A percentile compares a stretch with the other conserved stretches of the same genome.
Conservation (phyloP, 2,888 invertebrate genomes). For the Ophioninae sp. region DNA sequence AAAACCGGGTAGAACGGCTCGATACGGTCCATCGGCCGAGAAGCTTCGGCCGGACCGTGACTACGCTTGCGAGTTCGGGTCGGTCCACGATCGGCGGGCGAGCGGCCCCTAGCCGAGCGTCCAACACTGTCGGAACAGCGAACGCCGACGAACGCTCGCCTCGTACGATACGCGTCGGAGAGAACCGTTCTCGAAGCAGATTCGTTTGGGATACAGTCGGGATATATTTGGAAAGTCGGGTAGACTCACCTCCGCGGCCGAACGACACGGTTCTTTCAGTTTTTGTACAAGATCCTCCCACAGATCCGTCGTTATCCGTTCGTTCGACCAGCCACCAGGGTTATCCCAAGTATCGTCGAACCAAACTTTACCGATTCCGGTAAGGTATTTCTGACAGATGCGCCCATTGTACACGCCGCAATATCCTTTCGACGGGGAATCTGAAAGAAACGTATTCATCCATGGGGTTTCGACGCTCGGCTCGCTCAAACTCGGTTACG, state of each 20-base stretch:
- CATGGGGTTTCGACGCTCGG: background rate
- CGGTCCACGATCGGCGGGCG: too few species aligned
- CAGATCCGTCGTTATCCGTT: slow-evolving; percentile 90
- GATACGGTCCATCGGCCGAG: too few species aligned
- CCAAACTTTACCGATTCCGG: slow-evolving; percentile 87
- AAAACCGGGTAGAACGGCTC: too few species aligned
- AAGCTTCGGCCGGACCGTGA: too few species aligned
- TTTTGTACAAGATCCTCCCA: slow-evolving; percentile 93
- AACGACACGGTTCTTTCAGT: slow-evolving; percentile 91
- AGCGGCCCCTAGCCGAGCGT: too few species aligned
- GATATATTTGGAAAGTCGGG: slow-evolving; percentile 15
- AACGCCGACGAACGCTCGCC: too few species aligned
- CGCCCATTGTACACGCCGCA: slow-evolving; percentile 94
- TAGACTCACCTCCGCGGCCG: slow-evolving; percentile 88
- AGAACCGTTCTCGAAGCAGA: too few species aligned
- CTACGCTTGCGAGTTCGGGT: too few species aligned
- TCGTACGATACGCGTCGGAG: too few species aligned
- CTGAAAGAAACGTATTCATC: slow-evolving; percentile 13
- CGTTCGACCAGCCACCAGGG: slow-evolving; percentile 90
- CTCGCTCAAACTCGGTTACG: background rate
- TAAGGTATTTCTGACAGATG: slow-evolving; percentile 88
- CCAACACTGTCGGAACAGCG: too few species aligned
- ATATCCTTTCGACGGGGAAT: slow-evolving; percentile 82
- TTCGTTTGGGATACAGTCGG: too few species aligned
- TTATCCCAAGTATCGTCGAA: slow-evolving; percentile 86